Percentiles rank a stretch among this genome's conserved stretches.
Evolutionary conservation across 2,113 vertebrate genomes (phyloP).

Genomic region (Ivindomyrus marchei): DNA sequence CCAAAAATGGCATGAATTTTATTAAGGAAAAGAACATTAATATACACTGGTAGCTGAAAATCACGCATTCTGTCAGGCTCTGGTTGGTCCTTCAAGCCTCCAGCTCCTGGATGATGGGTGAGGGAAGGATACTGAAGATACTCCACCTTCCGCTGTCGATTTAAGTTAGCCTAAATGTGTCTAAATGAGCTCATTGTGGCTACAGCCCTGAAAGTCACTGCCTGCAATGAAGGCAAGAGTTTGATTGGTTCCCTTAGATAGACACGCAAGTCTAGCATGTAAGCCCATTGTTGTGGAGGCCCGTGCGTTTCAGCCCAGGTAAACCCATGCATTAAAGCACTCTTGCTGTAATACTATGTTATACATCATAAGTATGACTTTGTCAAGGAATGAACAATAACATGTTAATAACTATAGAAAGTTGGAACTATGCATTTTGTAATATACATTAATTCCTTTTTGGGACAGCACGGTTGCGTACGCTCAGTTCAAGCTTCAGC

Average conservation of each 20-base stretch:
- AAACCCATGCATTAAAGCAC: background rate
- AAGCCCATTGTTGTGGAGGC: background rate
- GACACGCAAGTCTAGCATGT: background rate
- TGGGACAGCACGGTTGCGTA: background rate
- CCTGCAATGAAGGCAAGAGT: background rate
- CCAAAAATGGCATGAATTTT: background rate
- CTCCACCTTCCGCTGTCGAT: background rate
- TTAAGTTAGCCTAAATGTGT: background rate
- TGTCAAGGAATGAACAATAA: background rate
- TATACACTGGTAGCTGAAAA: background rate
- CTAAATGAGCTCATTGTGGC: background rate
- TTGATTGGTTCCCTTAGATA: background rate
- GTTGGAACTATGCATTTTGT: background rate
- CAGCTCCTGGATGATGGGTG: background rate
- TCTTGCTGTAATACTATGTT: background rate
- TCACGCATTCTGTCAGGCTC: background rate
- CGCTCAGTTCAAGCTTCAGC: background rate
- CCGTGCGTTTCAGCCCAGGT: background rate
- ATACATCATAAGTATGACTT: background rate
- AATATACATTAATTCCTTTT: background rate
- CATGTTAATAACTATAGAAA: background rate
- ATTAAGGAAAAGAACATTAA: background rate
- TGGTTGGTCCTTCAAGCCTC: background rate
- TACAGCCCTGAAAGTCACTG: background rate
- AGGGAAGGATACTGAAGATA: background rate